These are phyloP conservation scores for Dicyrtomina minuta DNA, from an alignment of 2,888 invertebrate genomes.

Conservation along the genomic window DNA sequence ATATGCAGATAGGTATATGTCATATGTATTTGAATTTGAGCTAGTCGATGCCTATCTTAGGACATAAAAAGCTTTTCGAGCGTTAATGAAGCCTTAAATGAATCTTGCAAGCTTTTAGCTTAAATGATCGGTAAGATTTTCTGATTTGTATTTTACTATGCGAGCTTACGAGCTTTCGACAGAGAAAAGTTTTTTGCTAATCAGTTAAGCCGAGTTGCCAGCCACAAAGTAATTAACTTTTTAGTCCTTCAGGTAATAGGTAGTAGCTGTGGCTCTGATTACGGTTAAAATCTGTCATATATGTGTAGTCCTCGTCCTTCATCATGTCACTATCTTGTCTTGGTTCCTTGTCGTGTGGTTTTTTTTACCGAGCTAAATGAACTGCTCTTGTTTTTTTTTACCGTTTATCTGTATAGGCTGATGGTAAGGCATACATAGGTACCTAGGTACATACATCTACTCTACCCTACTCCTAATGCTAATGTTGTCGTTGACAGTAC, in stretches of 20 bases:
- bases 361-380: not conserved
- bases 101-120: conserved; percentile 25
- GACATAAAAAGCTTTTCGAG: conserved; percentile 24
- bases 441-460: too few relatives aligned
- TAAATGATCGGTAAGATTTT: conserved; percentile 20
- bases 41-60: conserved; percentile 25
- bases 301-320: not conserved
- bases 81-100: conserved; percentile 30
- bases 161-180: conserved; percentile 11
- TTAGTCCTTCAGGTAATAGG: not conserved
- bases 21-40: conserved; percentile 5
- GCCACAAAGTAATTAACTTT: conserved; percentile 30
- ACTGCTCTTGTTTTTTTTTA: not conserved
- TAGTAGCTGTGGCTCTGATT: not conserved
- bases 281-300: not conserved
- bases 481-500: too few relatives aligned
- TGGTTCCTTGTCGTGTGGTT: not conserved
- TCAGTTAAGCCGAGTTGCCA: conserved; percentile 17
- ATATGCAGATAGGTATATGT: not conserved
- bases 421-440: too few relatives aligned
- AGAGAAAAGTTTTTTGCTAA: conserved; percentile 15
- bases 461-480: too few relatives aligned
- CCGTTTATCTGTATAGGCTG: not conserved
- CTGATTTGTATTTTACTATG: conserved; percentile 25
- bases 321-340: too few relatives aligned